Evolutionary conservation across 2,113 vertebrate genomes (phyloP), one percentile per base, ranked within the genome.

Genomic region (Riparia riparia): DNA sequence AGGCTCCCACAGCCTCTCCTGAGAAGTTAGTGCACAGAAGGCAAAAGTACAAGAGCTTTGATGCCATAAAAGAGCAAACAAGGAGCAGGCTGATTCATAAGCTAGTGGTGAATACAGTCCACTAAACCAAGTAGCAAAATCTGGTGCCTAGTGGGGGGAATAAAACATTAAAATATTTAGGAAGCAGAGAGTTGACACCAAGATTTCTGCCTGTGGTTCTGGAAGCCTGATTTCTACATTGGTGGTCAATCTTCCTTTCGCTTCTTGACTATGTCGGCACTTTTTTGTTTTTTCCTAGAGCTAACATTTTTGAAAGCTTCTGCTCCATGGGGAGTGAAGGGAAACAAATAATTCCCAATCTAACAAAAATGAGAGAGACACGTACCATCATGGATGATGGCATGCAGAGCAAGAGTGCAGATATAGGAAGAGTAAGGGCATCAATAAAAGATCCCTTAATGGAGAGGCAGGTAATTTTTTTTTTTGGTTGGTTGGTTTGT

Each of bases 71-170:
- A 69, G 7, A 37, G 15, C 26, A 81, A 70, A 81, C 3, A 32
- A 61, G 15, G 39, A 72, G 13, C 34, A 63, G 28, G 26, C n/a
- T 60, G 53, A 49, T 76, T 31, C 12, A 6, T 72, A 61, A 80
- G 3, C 5, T 26, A 29, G 15, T 26, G 20, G 45, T 86, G 34
- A 91, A 51, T 61, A 45, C 2, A 80, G 26, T 29, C 9, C 6
- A 4, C 14, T 64, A 22, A 53, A 72, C 44, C 7, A 3, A 76
- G n/a, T 60, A 69, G 14, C 41, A 56, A 42, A 74, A 71, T 5
- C 53, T 49, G 26, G 4, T 82, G 44, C 34, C 14, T 80, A 5
- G 6, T 1, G 1, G 2, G 2, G 5, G 22, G 14, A 6, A 45
- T 26, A 64, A 65, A 87, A 45, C 15, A 74, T 9, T 39, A 37